Base-by-base conservation (phyloP, 2,888 invertebrate genomes). In the Melikaiella ostensackeni region DNA sequence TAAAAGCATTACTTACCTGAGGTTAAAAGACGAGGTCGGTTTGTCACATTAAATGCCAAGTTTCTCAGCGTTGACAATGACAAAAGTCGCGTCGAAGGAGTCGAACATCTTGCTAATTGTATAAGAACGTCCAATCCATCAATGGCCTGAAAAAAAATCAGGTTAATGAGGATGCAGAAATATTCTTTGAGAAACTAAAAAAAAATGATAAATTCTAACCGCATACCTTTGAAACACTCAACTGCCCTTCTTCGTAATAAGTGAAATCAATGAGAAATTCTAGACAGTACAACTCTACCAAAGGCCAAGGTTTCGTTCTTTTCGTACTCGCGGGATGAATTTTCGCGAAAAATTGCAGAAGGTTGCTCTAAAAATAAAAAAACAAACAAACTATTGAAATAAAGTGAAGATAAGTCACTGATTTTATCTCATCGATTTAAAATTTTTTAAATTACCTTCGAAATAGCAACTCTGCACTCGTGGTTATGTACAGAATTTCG, bases 391-490 rank as follows among this genome's bases (percentile, higher is more conserved):
- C 1, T 4, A 80, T 21, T 64, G 24, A 77, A 38, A 61, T 63
- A 66, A 57, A 38, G 63, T 42, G 16, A 8, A 38, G 11, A 76
- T 42, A 30, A 77, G 24, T 62, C n/a, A 9, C 13, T 1, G 6
- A 30, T 57, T 35, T 13, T 33, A 63, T 74, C 46, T 13, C 38
- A 70, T 21, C n/a, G 19, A 50, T 75, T 66, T 76, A 57, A 74
- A 59, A n/a, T 8, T 55, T 27, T 75, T 38, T 63, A 19, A 70
- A 57, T 84, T 89, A 95, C 95, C 93, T 95, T 95, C 0, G 94
- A 88, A 61, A 95, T 90, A 66, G 94, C 91, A 19, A 93, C 91
- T 61, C 95, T 92, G 85, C 95, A 95, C 85, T 95, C 95, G 19
- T 93, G 92, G 62, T 94, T 93, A 55, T 91, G 89, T 76, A 93